Conservation (phyloP, 2,113 vertebrate species). For the Myiozetetes cayanensis region DNA sequence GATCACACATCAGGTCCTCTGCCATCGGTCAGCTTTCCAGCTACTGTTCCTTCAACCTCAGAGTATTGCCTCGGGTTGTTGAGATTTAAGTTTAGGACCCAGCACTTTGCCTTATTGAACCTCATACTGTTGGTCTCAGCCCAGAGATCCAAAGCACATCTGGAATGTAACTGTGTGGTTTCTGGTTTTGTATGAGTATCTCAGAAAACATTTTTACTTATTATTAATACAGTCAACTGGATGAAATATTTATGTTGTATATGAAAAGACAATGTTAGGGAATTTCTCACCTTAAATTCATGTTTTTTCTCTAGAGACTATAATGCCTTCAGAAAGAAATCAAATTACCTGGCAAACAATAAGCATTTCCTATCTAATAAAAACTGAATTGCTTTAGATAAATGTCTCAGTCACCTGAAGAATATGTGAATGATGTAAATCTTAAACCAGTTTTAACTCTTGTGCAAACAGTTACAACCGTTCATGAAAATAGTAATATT, state of each 20-base stretch:
- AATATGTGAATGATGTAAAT: background rate
- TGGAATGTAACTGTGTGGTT: background rate
- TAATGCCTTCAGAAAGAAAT: background rate
- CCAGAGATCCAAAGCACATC: background rate
- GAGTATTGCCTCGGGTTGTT: background rate
- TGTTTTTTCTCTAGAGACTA: background rate
- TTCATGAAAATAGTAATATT: background rate
- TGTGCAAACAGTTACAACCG: background rate
- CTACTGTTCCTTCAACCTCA: no score
- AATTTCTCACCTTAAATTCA: background rate
- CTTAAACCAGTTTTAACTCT: background rate
- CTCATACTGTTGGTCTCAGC: background rate
- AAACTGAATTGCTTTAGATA: background rate
- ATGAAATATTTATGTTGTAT: background rate
- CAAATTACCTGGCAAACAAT: background rate
- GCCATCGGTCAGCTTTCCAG: background rate
- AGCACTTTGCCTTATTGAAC: background rate
- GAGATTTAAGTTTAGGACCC: background rate
- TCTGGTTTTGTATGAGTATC: background rate
- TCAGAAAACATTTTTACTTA: background rate
- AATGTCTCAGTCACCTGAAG: background rate
- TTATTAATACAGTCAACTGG: background rate
- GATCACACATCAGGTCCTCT: no score
- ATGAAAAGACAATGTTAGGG: background rate
- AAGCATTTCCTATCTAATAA: background rate